These are phyloP conservation scores for Heterocephalus glaber DNA, from an alignment of 2,113 vertebrate species.

Conservation along the genomic window DNA sequence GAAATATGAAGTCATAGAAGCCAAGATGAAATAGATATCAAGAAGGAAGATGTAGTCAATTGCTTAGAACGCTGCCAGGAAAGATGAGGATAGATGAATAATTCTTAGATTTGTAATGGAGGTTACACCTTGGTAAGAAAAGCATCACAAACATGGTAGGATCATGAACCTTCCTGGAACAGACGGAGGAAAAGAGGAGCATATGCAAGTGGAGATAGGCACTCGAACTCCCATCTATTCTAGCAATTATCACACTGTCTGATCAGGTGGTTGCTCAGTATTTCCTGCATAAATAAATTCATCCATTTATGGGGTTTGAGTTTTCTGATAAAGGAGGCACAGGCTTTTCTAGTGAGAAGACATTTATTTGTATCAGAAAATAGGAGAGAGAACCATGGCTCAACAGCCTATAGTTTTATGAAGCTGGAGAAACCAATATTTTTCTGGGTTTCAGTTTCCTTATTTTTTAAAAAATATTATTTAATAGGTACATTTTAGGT, in stretches of 20 bases:
- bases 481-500: too few species aligned
- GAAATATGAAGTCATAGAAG: not conserved
- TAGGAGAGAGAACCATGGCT: not conserved
- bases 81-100: slow-evolving; percentile 1
- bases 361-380: not conserved
- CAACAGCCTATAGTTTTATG: not conserved
- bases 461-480: too few species aligned
- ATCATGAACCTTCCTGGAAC: not conserved
- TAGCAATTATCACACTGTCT: not conserved
- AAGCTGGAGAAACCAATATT: not conserved
- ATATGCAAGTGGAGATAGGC: not conserved
- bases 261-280: not conserved
- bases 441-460: not conserved
- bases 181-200: not conserved
- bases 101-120: not conserved
- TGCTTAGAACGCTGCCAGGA: not conserved
- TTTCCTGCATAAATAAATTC: slow-evolving; percentile 2
- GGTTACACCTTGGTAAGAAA: not conserved
- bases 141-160: not conserved
- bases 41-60: not conserved
- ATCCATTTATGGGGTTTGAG: not conserved
- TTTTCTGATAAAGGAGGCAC: not conserved
- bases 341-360: not conserved
- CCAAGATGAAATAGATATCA: not conserved
- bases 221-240: not conserved